phyloP scores from a whole-genome alignment of 2,797 vertebrate species.

The Schizothorax lantsangensis region DNA sequence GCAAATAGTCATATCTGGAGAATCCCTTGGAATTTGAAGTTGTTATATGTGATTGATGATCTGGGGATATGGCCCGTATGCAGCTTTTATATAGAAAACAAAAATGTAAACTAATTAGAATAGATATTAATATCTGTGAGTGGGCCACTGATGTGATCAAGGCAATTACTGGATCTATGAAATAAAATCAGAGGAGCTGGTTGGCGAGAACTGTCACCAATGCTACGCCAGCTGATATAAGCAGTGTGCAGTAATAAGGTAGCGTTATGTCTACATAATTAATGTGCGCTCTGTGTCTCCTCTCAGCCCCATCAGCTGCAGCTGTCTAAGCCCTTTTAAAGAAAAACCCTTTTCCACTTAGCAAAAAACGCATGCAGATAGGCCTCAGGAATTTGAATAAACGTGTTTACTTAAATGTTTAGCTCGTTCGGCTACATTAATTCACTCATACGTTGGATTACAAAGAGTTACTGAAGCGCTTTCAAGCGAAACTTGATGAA shows the following conservation, averaged over 20 bases:
- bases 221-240: constrained; percentile 37
- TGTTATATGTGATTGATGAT: constrained; percentile 44
- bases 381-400: constrained; percentile 1
- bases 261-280: constrained; percentile 49
- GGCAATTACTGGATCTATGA: constrained; percentile 46
- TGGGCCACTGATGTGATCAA: constrained; percentile 45
- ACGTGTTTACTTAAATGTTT: constrained; percentile 15
- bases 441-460: not conserved
- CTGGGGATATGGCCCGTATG: not conserved
- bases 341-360: constrained; percentile 33
- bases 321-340: no score
- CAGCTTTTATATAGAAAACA: constrained; percentile 25
- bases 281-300: constrained; percentile 42
- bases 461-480: not conserved
- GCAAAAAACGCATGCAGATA: not conserved
- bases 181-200: constrained; percentile 45
- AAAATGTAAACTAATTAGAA: constrained; percentile 47
- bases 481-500: not conserved
- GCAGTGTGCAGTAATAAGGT: constrained; percentile 48
- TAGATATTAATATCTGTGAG: constrained; percentile 49
- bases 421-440: not conserved
- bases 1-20: constrained; percentile 50
- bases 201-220: constrained; percentile 42
- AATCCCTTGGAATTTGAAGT: constrained; percentile 36
- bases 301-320: constrained; percentile 39